phyloP scores from a whole-genome alignment of 2,113 vertebrate species.

The Rhynchopsitta pachyrhyncha region DNA sequence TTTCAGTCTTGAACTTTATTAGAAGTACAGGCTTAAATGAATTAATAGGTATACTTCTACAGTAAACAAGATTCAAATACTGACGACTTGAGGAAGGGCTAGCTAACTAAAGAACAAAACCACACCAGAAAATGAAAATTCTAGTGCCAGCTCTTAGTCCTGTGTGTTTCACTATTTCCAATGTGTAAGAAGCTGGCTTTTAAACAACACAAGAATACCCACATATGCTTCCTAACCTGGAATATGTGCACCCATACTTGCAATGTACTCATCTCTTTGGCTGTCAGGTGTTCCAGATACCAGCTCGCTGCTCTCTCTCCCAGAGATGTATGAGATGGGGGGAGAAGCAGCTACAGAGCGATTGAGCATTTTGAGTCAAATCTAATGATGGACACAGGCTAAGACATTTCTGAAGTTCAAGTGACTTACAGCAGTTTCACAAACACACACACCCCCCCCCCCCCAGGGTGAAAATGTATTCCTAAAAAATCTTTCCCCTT shows the following conservation, averaged over 20 bases:
- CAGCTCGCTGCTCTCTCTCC: neutral
- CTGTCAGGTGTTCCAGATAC: neutral
- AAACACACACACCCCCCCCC: fast-evolving
- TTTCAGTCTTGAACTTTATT: neutral
- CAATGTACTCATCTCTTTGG: neutral
- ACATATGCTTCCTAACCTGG: neutral
- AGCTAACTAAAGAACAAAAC: neutral
- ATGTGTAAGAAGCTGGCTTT: neutral
- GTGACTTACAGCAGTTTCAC: neutral
- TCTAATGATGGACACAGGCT: neutral
- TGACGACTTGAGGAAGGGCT: neutral
- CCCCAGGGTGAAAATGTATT: neutral
- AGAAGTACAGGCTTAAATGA: neutral
- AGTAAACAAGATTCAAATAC: neutral
- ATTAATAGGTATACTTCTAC: neutral
- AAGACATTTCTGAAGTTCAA: neutral
- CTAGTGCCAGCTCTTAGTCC: neutral
- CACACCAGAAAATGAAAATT: neutral
- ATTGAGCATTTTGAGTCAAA: neutral
- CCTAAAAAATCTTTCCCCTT: neutral
- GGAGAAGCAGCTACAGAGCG: neutral
- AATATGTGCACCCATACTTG: neutral
- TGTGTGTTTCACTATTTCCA: neutral
- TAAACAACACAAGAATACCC: neutral
- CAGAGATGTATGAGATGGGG: neutral